A percentile compares a stretch with the other conserved stretches of the same genome.
phyloP scores from a whole-genome alignment of 92 coral and sea anemone species.

The Palythoa caribaeorum region DNA sequence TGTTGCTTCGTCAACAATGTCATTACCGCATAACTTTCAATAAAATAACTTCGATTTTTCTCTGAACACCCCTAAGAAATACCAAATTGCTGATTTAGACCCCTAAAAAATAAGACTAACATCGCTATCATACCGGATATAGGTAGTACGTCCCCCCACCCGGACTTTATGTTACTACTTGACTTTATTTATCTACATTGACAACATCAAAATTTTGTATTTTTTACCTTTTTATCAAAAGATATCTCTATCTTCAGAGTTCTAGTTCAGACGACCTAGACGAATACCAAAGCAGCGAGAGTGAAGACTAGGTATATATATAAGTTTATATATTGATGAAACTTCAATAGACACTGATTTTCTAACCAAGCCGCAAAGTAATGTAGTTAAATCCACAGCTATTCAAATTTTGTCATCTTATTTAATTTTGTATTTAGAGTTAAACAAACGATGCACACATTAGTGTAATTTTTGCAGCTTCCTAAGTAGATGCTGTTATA shows the following conservation, averaged over 20 bases:
- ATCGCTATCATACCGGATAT: no score
- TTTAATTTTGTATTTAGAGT: not conserved
- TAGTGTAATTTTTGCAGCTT: not conserved
- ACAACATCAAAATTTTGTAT: not conserved
- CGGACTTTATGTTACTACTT: no score
- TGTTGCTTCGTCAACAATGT: not conserved
- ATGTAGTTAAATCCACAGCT: not conserved
- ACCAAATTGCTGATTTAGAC: no score
- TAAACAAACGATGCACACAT: not conserved
- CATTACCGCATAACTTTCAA: not conserved
- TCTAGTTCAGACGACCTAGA: conserved; percentile 16
- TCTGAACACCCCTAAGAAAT: no score
- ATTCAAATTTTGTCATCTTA: not conserved
- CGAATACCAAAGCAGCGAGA: conserved; percentile 18
- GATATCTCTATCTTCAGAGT: conserved; percentile 5
- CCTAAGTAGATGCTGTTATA: not conserved
- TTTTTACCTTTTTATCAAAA: not conserved
- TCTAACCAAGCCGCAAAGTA: not conserved
- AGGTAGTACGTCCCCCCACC: no score
- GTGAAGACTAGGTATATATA: conserved; percentile 9
- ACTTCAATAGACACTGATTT: not conserved
- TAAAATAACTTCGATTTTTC: no score
- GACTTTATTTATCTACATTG: not conserved
- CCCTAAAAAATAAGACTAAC: no score
- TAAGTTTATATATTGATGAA: not conserved